These are phyloP conservation scores for Rhynchonycteris naso DNA, from an alignment of 2,797 vertebrate species.

Conservation along the genomic window DNA sequence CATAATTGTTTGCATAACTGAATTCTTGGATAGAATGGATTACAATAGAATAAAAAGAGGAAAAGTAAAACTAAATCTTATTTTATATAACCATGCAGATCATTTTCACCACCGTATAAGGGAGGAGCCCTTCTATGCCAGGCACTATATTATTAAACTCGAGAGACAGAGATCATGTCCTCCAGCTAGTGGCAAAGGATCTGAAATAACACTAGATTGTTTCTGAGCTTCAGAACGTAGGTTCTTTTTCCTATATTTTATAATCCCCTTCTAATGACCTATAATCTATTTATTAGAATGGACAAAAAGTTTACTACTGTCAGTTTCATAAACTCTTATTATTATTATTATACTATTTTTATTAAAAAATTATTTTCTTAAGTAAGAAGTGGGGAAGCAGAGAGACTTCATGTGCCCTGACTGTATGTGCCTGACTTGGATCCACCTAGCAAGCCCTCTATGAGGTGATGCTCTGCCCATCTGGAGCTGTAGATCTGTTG, in stretches of 20 bases:
- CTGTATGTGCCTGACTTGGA: too few relatives aligned
- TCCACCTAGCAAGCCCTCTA: too few relatives aligned
- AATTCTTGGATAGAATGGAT: background rate
- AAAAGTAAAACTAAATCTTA: background rate
- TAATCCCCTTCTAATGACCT: background rate
- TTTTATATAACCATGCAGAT: background rate
- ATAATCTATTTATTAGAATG: background rate
- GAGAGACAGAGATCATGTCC: background rate
- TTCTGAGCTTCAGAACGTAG: background rate
- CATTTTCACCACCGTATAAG: background rate
- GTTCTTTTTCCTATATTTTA: background rate
- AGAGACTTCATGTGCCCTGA: too few relatives aligned
- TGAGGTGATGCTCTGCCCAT: too few relatives aligned
- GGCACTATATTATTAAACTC: background rate
- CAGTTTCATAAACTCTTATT: background rate
- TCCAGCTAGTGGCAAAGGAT: background rate
- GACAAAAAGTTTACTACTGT: background rate
- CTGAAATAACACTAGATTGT: background rate
- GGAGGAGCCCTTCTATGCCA: background rate
- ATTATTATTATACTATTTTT: background rate
- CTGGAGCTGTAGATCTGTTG: too few relatives aligned
- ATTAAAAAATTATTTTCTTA: too few relatives aligned
- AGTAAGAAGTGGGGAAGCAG: too few relatives aligned
- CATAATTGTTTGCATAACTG: background rate
- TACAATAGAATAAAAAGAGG: background rate